Evolutionary conservation across 2,888 invertebrate species (phyloP).

Genomic region (Lathronympha strigana): DNA sequence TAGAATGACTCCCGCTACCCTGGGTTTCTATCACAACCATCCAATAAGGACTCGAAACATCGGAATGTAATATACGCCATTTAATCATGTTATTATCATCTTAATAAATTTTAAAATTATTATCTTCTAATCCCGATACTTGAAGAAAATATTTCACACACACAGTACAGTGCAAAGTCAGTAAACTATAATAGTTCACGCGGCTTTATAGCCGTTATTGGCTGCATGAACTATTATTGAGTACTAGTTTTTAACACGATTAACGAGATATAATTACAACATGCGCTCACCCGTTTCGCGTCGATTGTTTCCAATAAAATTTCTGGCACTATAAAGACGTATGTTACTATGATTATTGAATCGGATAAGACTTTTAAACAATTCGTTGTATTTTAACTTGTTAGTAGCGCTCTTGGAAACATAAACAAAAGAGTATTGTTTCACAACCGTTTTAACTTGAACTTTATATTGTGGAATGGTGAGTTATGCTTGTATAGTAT

Average conservation of each 20-base stretch:
- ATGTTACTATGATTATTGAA: not conserved
- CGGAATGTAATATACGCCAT: too few relatives aligned
- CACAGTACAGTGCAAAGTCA: too few relatives aligned
- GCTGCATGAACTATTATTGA: not conserved
- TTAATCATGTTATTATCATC: too few relatives aligned
- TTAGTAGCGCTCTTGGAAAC: slow-evolving; percentile 11
- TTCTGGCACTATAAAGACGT: not conserved
- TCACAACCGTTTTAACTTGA: slow-evolving; percentile 19
- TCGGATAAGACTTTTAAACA: not conserved
- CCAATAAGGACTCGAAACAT: too few relatives aligned
- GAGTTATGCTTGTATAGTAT: not conserved
- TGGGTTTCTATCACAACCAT: too few relatives aligned
- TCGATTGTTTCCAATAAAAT: slow-evolving; percentile 13
- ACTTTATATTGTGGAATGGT: slow-evolving; percentile 10
- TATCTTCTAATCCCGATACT: too few relatives aligned
- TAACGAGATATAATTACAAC: slow-evolving; percentile 20
- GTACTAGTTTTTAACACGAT: slow-evolving; percentile 13
- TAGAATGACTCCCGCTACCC: too few relatives aligned
- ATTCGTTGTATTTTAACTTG: not conserved
- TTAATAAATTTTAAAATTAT: too few relatives aligned
- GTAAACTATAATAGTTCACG: too few relatives aligned
- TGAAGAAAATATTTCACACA: too few relatives aligned
- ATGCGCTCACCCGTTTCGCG: slow-evolving; percentile 1
- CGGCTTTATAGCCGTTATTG: too few relatives aligned
- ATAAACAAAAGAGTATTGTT: slow-evolving; percentile 18